A percentile compares a stretch with the other conserved stretches of the same genome.
These are phyloP conservation scores for Carassius carassius DNA, from an alignment of 2,113 vertebrate species.

Conservation along the genomic window DNA sequence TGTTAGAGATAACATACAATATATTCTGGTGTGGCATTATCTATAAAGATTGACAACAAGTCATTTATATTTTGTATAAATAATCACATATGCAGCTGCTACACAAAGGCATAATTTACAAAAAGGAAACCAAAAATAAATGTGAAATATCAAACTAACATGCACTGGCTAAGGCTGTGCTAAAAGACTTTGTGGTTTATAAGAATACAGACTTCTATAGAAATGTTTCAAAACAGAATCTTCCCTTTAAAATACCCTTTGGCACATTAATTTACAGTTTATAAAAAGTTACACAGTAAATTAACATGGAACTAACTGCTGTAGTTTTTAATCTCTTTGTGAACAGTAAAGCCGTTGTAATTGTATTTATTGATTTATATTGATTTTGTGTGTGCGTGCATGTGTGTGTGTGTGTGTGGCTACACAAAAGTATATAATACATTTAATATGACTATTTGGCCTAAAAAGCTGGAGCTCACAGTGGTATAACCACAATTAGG, in stretches of 20 bases:
- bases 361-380: background rate
- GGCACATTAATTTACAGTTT: constrained; percentile 71
- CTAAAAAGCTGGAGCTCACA: constrained; percentile 18
- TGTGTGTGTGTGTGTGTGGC: background rate
- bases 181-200: too few relatives aligned
- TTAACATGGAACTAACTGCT: background rate
- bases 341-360: constrained; percentile 26
- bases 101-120: too few relatives aligned
- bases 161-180: too few relatives aligned
- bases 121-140: too few relatives aligned
- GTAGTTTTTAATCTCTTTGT: background rate
- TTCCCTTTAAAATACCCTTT: constrained; percentile 87
- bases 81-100: too few relatives aligned
- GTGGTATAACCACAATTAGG: constrained; percentile 18
- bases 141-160: too few relatives aligned
- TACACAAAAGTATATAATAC: background rate
- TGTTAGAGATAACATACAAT: too few relatives aligned
- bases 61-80: too few relatives aligned
- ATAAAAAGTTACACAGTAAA: constrained; percentile 45
- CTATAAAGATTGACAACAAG: too few relatives aligned
- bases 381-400: background rate
- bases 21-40: too few relatives aligned
- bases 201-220: too few relatives aligned
- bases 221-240: constrained; percentile 46
- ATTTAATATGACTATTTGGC: constrained; percentile 18